phyloP scores from a whole-genome alignment of 2,888 invertebrate species.

The Clusia tigrina region DNA sequence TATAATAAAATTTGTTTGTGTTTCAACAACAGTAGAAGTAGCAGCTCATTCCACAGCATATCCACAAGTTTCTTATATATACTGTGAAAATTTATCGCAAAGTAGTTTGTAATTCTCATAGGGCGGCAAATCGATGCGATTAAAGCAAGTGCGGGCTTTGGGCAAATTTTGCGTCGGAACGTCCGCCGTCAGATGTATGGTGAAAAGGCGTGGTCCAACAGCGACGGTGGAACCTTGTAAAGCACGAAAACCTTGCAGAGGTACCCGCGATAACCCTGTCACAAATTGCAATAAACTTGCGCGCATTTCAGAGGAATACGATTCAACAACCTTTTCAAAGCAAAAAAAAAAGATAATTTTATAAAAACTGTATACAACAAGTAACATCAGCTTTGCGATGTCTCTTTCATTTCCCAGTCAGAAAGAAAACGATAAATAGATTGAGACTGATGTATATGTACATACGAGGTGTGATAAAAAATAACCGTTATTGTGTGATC shows the following conservation, averaged over 20 bases:
- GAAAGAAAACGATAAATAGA: no score
- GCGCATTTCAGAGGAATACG: constrained; percentile 91
- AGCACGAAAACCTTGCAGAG: constrained; percentile 92
- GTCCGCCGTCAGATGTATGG: constrained; percentile 90
- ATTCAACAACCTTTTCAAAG: constrained; percentile 81
- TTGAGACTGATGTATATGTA: no score
- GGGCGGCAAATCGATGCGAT: constrained; percentile 93
- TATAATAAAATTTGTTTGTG: no score
- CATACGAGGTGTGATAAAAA: no score
- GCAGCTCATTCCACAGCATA: constrained; percentile 98
- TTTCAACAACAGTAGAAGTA: no score
- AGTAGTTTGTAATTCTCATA: constrained; percentile 91
- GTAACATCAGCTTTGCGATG: no score
- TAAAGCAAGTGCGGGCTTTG: constrained; percentile 98
- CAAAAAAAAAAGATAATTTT: no score
- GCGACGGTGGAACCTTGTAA: constrained; percentile 94
- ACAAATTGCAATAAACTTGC: constrained; percentile 94
- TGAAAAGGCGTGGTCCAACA: constrained; percentile 92
- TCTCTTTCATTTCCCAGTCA: no score
- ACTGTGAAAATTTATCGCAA: constrained; percentile 93
- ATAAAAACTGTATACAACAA: no score
- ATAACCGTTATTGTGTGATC: no score
- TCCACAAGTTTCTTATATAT: constrained; percentile 97
- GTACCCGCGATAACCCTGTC: constrained; percentile 93
- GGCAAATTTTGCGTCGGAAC: constrained; percentile 92